Evolutionary conservation across 2,888 invertebrate genomes (phyloP).

Genomic region (Horisme vitalbata): DNA sequence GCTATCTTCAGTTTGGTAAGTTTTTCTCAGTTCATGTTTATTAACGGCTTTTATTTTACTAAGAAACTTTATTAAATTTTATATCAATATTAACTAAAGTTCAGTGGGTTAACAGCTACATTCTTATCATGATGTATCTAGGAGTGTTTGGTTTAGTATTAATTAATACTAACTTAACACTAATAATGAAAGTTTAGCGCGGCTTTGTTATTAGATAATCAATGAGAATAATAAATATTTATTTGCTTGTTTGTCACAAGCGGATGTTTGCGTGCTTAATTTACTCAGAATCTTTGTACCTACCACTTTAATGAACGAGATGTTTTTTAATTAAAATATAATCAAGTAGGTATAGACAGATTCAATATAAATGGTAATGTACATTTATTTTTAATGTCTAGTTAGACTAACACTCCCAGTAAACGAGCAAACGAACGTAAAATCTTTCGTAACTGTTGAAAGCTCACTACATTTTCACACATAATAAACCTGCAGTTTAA

Average conservation of each 20-base stretch:
- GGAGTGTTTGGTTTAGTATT: slow-evolving; percentile 5
- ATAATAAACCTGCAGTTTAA: slow-evolving; percentile 6
- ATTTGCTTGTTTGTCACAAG: slow-evolving; percentile 14
- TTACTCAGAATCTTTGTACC: too few relatives aligned
- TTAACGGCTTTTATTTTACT: slow-evolving; percentile 4
- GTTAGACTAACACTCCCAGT: too few relatives aligned
- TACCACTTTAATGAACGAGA: too few relatives aligned
- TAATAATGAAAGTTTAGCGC: too few relatives aligned
- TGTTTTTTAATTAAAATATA: too few relatives aligned
- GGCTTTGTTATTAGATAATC: slow-evolving; percentile 17
- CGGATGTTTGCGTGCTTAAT: too few relatives aligned
- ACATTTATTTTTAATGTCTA: too few relatives aligned
- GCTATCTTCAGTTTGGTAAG: slow-evolving; percentile 63
- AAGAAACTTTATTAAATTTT: slow-evolving; percentile 13
- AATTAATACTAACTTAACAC: not conserved
- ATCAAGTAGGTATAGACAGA: too few relatives aligned
- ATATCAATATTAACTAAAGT: slow-evolving; percentile 21
- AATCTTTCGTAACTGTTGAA: not conserved
- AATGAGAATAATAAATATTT: slow-evolving; percentile 12
- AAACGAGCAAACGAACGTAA: too few relatives aligned
- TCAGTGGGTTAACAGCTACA: slow-evolving; percentile 19
- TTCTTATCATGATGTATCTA: slow-evolving; percentile 22
- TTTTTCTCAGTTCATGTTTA: slow-evolving; percentile 26
- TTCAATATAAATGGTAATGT: too few relatives aligned
- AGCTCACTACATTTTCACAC: not conserved